Evolutionary conservation across 2,113 vertebrate genomes (phyloP), one percentile per base, ranked within the genome.

Genomic region (Epinephelus moara): DNA sequence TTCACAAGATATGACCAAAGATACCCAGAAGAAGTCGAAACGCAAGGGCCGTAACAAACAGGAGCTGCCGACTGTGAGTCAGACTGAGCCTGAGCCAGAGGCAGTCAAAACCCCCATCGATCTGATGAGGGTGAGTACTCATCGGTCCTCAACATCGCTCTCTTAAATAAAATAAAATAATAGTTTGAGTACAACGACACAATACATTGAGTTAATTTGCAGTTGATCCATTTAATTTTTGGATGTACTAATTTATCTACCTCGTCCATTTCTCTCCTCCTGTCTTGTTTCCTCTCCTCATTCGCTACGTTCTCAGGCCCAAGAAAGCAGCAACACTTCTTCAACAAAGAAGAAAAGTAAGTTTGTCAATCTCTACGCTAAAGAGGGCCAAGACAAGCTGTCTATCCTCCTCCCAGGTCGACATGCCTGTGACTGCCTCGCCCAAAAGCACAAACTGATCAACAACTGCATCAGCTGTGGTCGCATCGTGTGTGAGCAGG

Each of bases 381-480:
- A 96, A 92, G 98, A 99, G 80, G 98, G 98, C 11, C 96, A 98
- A 86, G 98, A 99, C 93, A 96, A 87, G 75, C 94, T 99, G 88
- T 82, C 97, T 0, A 94, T 99, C 21, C 84, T 98, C 13, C 95
- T 99, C 33, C 98, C 98, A 0, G 98, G 98, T 14, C 97, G 97
- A 33, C 94, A 98, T 3, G 3, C 94, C 53, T 99, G 98, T 1
- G 97, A 99, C 15, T 99, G 98, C 90, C 94, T 99, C 86, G 98
- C 96, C 78, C 98, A 99, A 91, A 99, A 96, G 90, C 98, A 99
- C 95, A 96, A 90, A 50, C 97, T 99, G 27, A 94, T 99, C 93
- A 99, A 98, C 94, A 99, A 99, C 95, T 99, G 98, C 91, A 84
- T 98, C 91, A 94, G 90, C 45, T 99, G 98, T 0, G 98, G 98